Percentiles rank a stretch among this genome's conserved stretches.
phyloP scores from a whole-genome alignment of 2,113 vertebrate genomes.

The Raja brachyura region DNA sequence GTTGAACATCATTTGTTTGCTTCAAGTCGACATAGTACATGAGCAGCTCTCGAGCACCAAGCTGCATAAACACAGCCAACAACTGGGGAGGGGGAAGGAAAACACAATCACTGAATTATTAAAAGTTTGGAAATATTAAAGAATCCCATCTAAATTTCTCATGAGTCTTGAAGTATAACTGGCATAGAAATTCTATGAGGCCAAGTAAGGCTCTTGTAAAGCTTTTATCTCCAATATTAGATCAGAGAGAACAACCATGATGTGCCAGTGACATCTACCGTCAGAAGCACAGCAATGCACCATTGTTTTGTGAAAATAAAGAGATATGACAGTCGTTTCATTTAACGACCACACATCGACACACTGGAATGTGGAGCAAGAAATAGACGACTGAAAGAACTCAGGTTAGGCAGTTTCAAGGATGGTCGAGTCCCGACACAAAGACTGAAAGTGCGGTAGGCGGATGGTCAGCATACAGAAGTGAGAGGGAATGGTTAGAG shows the following conservation, averaged over 20 bases:
- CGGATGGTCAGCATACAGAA: too few species aligned
- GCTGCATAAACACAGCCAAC: constrained; percentile 95
- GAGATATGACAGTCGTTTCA: too few species aligned
- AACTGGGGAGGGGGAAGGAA: constrained; percentile 56
- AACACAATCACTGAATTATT: neutral
- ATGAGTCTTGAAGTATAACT: neutral
- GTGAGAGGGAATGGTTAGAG: too few species aligned
- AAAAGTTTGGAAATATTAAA: neutral
- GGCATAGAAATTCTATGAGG: neutral
- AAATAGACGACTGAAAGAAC: too few species aligned
- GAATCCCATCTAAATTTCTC: neutral
- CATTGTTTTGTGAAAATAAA: too few species aligned
- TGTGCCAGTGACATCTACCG: neutral
- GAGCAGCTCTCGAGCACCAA: constrained; percentile 89
- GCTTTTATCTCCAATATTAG: neutral
- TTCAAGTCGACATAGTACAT: constrained; percentile 97
- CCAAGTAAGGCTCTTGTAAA: neutral
- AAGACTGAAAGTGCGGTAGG: too few species aligned
- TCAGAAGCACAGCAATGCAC: neutral
- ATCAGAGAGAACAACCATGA: neutral
- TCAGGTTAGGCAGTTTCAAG: too few species aligned
- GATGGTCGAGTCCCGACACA: too few species aligned
- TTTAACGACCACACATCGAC: neutral
- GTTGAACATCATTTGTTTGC: constrained; percentile 88
- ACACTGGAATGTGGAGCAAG: too few species aligned